Evolutionary conservation across 2,113 vertebrate species (phyloP), one percentile per base, ranked within the genome.

Genomic region (Tenrec ecaudatus): DNA sequence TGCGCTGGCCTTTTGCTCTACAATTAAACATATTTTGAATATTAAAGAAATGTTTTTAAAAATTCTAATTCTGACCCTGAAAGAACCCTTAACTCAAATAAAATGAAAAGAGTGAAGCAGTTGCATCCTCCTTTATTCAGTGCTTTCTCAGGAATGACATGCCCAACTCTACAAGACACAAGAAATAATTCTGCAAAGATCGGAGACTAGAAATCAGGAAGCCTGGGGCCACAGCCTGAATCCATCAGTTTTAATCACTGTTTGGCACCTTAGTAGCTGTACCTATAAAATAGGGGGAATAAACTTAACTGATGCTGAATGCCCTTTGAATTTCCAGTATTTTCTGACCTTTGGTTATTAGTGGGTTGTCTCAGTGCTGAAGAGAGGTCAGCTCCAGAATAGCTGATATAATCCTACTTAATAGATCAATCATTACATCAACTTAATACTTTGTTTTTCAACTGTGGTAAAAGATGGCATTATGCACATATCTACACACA

Each of bases 271-370:
- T 69, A 57, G 38, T 88, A 58, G 66, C 53, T 94, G 1, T 20
- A 6, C 22, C 20, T 95, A 2, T 58, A 78, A 78, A 89, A 57
- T 31, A 73, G 80, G 19, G 0, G 25, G 78, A 19, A 53, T 84
- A 71, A 20, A 75, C 43, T 12, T 69, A 90, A 69, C 14, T 80
- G 36, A 38, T 66, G 1, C 62, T 71, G 77, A 82, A 86, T 31
- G 66, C 66, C 36, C 17, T 91, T 86, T 77, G 38, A 8, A 82
- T 40, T 40, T 71, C 36, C 10, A 73, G 0, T 86, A 20, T 33
- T 88, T 92, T 81, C 33, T 95, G 23, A 87, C 33, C 71, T 31
- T 68, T 29, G 64, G 22, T 27, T 96, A 25, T n/a, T 47, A 47
- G 36, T 29, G 89, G 9, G 12, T 1, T 85, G 3, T 76, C 31